Base-by-base conservation (phyloP, 2,888 invertebrate species). In the Napeogenes sylphis region DNA sequence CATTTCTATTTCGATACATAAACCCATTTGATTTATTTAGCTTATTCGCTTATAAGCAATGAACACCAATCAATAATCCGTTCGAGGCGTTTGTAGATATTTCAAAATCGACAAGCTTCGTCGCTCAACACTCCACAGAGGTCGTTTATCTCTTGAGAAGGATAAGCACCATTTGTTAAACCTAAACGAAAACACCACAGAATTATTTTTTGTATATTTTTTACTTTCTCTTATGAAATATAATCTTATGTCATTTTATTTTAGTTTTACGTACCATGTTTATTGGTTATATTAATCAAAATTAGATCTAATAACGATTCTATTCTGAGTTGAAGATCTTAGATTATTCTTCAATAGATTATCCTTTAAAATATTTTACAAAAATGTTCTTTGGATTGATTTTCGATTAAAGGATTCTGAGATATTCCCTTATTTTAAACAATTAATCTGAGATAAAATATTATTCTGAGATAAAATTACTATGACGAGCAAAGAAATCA, bases 91-190 rank as follows among this genome's bases (percentile, higher is more conserved):
- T 60, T 55, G 59, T 42, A 59, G 59, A 75, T 78, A 78, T 77
- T 77, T 79, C 71, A 75, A 76, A 77, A 66, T 67, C 82, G 82
- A 81, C 81, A 77, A 77, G 80, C 79, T 81, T 78, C 81, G 80
- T 81, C 81, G 80, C 76, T 76, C 75, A 75, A 80, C 80, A 79
- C 83, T 81, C 80, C 80, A 80, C 82, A 75, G 73, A 73, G 72
- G 72, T 72, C 80, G 77, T 80, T 81, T 80, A 81, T 81, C 75
- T 75, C 73, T 75, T 76, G 79, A 80, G 83, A 81, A 78, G 76
- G 79, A 84, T 82, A 82, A 83, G 80, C 73, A 75, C 76, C 80
- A 81, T 84, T 84, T 83, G 80, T 82, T 80, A 77, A 75, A 73
- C 71, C 70, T 73, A 73, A 75, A 76, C 75, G 76, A 74, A 75